A percentile compares a stretch with the other conserved stretches of the same genome.
Conservation (phyloP, 2,113 vertebrate species). For the Oreochromis aureus region DNA sequence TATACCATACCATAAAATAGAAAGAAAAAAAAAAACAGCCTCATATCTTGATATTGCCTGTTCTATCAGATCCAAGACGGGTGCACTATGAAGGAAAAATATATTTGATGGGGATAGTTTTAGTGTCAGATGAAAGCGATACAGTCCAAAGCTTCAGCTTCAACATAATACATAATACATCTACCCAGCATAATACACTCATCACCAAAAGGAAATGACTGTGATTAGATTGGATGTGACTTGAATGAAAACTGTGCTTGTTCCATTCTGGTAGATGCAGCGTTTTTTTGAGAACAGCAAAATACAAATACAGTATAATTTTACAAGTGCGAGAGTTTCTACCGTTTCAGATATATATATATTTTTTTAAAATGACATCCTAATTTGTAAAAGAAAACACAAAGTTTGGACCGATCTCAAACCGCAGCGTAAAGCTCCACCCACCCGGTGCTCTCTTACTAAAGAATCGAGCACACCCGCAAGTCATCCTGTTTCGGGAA, state of each 20-base stretch:
- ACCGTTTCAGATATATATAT: neutral
- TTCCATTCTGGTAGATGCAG: neutral
- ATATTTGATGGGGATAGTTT: neutral
- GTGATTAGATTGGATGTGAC: neutral
- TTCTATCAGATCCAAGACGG: neutral
- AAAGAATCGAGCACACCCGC: neutral
- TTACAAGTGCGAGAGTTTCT: neutral
- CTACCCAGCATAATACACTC: neutral
- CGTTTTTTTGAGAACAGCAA: neutral
- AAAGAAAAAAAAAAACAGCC: neutral
- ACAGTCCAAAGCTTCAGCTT: neutral
- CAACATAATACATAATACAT: neutral
- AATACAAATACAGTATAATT: neutral
- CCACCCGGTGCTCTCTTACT: neutral
- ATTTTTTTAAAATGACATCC: too few species aligned
- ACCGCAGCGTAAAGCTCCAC: neutral
- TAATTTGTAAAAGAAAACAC: too few species aligned
- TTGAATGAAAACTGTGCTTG: neutral
- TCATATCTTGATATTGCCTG: rapidly evolving
- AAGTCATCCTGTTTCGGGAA: neutral
- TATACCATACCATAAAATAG: neutral
- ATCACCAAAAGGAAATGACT: neutral
- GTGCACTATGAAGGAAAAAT: neutral
- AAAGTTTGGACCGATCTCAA: too few species aligned
- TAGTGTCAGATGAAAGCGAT: neutral